Evolutionary conservation across 1,140 invertebrate genomes (phyloP).

Genomic region (Orius laevigatus): DNA sequence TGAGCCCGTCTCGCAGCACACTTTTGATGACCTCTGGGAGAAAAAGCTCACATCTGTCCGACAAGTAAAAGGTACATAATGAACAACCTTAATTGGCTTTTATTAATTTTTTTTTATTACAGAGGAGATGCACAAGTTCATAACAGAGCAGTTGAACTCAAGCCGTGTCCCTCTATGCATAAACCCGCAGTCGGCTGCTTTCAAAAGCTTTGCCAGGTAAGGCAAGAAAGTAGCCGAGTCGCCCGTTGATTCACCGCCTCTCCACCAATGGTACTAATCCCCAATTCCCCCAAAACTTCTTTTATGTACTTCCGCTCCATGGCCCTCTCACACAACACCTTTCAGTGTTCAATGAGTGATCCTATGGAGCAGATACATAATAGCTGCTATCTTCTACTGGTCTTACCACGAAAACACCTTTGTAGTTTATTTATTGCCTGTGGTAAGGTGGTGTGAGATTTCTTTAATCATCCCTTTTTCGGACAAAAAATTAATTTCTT

Average conservation of each 20-base stretch:
- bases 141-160: constrained; percentile 85
- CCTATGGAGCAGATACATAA: too few species aligned
- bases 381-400: too few species aligned
- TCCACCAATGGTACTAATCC: too few species aligned
- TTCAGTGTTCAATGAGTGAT: too few species aligned
- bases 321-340: too few species aligned
- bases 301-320: too few species aligned
- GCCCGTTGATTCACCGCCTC: background rate
- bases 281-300: too few species aligned
- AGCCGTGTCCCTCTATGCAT: constrained; percentile 93
- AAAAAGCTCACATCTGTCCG: constrained; percentile 78
- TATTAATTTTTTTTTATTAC: constrained; percentile 31
- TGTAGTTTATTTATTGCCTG: background rate
- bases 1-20: constrained; percentile 72
- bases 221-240: constrained; percentile 25
- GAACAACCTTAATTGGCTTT: background rate
- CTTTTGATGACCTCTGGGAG: constrained; percentile 91
- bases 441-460: constrained; percentile 8
- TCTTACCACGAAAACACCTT: too few species aligned
- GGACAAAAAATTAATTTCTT: background rate
- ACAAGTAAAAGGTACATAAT: constrained; percentile 74
- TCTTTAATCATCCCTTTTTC: background rate
- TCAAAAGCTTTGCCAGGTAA: constrained; percentile 99
- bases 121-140: constrained; percentile 98
- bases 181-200: constrained; percentile 96